phyloP scores from a whole-genome alignment of 2,797 vertebrate species.

The Melanotaenia trifasciata region DNA sequence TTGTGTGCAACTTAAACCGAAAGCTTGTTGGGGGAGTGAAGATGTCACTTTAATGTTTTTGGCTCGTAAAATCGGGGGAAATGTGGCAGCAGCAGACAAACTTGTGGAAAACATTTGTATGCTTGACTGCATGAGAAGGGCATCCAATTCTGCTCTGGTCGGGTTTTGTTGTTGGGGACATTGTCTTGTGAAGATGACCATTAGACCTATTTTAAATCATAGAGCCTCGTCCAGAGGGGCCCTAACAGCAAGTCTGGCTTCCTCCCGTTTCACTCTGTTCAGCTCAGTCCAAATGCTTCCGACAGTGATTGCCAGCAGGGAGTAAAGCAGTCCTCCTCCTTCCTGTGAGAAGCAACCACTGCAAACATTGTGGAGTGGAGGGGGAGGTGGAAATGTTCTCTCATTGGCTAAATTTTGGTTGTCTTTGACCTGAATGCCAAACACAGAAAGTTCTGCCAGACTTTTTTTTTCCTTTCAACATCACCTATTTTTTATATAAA shows the following conservation, averaged over 20 bases:
- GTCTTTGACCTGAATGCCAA: constrained; percentile 77
- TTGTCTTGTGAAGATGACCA: constrained; percentile 22
- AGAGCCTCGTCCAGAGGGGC: constrained; percentile 26
- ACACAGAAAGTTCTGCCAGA: constrained; percentile 68
- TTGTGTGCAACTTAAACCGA: not conserved
- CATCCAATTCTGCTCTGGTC: constrained; percentile 10
- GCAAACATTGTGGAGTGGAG: constrained; percentile 49
- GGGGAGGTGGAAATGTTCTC: constrained; percentile 39
- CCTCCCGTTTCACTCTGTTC: constrained; percentile 43
- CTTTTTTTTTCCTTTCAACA: constrained; percentile 51
- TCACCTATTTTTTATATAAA: constrained; percentile 55
- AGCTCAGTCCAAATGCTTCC: constrained; percentile 48
- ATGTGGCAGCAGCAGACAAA: constrained; percentile 8
- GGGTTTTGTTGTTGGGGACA: constrained; percentile 28
- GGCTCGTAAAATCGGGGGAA: not conserved
- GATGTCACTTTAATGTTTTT: not conserved
- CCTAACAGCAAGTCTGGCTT: constrained; percentile 21
- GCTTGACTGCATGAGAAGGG: constrained; percentile 17
- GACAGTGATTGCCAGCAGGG: constrained; percentile 49
- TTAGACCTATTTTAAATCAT: constrained; percentile 25
- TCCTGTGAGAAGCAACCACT: constrained; percentile 58
- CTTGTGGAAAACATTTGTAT: constrained; percentile 28
- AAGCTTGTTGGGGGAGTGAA: constrained; percentile 8
- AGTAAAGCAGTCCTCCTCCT: constrained; percentile 48
- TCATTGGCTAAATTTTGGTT: constrained; percentile 58